Evolutionary conservation across 2,797 vertebrate species (phyloP).

Genomic region (Schizothorax lantsangensis): DNA sequence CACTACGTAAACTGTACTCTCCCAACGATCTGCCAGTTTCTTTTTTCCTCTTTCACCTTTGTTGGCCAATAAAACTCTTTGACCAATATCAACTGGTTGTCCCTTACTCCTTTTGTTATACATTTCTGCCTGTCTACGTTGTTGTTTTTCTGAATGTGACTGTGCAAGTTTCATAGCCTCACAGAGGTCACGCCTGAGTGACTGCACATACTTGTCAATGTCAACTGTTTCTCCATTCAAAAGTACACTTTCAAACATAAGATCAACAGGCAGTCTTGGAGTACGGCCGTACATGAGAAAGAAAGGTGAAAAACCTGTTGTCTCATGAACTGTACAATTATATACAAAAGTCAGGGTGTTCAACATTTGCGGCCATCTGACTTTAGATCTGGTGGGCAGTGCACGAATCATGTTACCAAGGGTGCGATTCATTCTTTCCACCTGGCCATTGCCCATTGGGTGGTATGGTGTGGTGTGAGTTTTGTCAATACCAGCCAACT

Average conservation of each 20-base stretch:
- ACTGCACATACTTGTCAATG: slow-evolving; percentile 26
- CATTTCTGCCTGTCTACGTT: slow-evolving; percentile 9
- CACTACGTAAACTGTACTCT: too few species aligned
- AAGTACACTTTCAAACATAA: slow-evolving; percentile 21
- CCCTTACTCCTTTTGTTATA: slow-evolving; percentile 5
- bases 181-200: slow-evolving; percentile 12
- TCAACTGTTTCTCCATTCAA: slow-evolving; percentile 7
- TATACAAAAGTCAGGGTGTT: slow-evolving; percentile 17
- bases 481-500: slow-evolving; percentile 22
- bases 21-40: too few species aligned
- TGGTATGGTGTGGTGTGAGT: slow-evolving; percentile 6
- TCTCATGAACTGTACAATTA: slow-evolving; percentile 14
- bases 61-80: too few species aligned
- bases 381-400: slow-evolving; percentile 27
- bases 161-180: slow-evolving; percentile 16
- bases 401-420: slow-evolving; percentile 33
- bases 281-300: slow-evolving; percentile 7
- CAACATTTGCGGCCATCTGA: slow-evolving; percentile 22
- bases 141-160: slow-evolving; percentile 15
- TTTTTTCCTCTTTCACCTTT: too few species aligned
- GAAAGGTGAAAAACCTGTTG: background rate
- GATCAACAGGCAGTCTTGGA: background rate
- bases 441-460: slow-evolving; percentile 26
- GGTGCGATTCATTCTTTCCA: slow-evolving; percentile 16
- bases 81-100: too few species aligned